Percentiles rank a stretch among this genome's conserved stretches.
These are phyloP conservation scores for Thereva unica DNA, from an alignment of 2,888 invertebrate species.

Conservation along the genomic window DNA sequence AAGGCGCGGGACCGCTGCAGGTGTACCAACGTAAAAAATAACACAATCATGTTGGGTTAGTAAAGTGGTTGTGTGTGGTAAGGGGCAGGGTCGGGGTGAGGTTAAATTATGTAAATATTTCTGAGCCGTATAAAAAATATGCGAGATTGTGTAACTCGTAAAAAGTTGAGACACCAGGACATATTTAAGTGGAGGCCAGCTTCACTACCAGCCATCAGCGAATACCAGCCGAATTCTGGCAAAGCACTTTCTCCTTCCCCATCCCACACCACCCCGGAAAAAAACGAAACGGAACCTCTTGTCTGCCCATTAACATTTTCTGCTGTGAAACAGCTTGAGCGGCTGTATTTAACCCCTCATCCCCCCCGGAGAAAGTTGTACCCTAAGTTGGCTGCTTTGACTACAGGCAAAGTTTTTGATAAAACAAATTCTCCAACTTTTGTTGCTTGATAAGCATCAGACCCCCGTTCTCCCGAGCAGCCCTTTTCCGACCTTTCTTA, in stretches of 20 bases:
- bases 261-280: no score
- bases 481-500: slow-evolving; percentile 19
- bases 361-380: background rate
- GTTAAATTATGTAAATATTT: slow-evolving; percentile 23
- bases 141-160: slow-evolving; percentile 4
- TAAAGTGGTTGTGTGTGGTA: no score
- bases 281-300: slow-evolving; percentile 1
- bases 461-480: slow-evolving; percentile 16
- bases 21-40: background rate
- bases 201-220: slow-evolving; percentile 7
- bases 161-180: slow-evolving; percentile 1
- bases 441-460: slow-evolving; percentile 36
- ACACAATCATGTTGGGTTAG: background rate
- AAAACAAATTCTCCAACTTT: slow-evolving; percentile 37
- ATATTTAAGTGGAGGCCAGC: no score
- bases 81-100: background rate
- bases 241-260: no score
- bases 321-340: slow-evolving; percentile 10
- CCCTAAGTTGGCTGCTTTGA: no score
- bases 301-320: slow-evolving; percentile 30
- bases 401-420: slow-evolving; percentile 26
- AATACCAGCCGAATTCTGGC: slow-evolving; percentile 15
- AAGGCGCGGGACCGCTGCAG: slow-evolving; percentile 19
- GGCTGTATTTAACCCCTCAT: background rate
- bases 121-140: slow-evolving; percentile 8